These are phyloP conservation scores for Puma concolor DNA, from an alignment of 2,113 vertebrate genomes.

Conservation along the genomic window DNA sequence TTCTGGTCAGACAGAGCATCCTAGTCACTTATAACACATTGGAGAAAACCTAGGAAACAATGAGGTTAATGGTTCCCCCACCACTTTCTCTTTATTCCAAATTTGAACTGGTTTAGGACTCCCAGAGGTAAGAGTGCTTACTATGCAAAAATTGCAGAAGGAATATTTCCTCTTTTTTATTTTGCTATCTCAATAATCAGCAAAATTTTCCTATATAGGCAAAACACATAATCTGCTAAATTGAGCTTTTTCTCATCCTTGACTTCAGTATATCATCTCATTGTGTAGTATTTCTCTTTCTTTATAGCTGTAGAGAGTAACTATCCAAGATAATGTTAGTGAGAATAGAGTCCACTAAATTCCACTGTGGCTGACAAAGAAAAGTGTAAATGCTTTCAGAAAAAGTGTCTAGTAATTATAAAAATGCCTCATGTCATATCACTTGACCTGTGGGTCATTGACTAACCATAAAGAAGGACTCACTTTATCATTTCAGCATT, in stretches of 20 bases:
- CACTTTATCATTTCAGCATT: background rate
- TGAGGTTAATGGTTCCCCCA: background rate
- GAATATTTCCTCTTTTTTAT: background rate
- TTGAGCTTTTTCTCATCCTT: constrained; percentile 43
- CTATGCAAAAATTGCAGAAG: background rate
- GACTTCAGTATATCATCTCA: constrained; percentile 20
- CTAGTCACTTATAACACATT: background rate
- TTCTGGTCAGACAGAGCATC: background rate
- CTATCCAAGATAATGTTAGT: constrained; percentile 8
- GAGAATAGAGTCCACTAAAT: background rate
- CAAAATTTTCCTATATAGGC: background rate
- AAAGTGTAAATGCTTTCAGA: background rate
- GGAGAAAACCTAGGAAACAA: background rate
- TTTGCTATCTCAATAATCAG: constrained; percentile 13
- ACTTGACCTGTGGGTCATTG: background rate
- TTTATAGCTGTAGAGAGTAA: background rate
- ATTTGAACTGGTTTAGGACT: background rate
- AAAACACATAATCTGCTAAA: constrained; percentile 39
- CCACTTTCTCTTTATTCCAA: background rate
- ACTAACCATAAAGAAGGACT: background rate
- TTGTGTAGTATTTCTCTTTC: background rate
- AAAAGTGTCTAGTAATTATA: background rate
- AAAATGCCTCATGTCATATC: background rate
- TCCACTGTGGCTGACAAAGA: background rate
- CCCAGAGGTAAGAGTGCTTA: background rate